Base-by-base conservation (phyloP, 1,140 invertebrate species). In the Drosophila lowei region DNA sequence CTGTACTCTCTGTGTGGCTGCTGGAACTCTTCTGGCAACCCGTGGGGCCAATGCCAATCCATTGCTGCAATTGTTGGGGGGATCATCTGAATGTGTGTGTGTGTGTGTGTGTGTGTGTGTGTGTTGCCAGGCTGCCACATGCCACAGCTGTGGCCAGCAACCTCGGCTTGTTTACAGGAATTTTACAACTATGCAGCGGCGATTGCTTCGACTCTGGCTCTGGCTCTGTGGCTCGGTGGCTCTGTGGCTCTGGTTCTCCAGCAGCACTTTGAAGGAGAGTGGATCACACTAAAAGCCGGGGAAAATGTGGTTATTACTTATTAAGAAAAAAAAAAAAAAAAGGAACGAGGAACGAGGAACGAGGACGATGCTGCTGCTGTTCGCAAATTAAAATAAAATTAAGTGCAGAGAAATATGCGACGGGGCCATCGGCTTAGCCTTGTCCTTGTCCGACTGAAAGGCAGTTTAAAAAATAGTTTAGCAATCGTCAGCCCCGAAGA, bases 61-160 rank as follows among this genome's bases (percentile, higher is more conserved):
- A 77, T 62, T 77, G 74, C 41, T 42, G 73, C 79, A 81, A 77
- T 81, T 77, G 73, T 77, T 75, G 70, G 65, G 62, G 66, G 77
- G 47, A 72, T 74, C 53, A 58, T 74, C 54, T 79, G 59, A 43
- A 57, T 79, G 41, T 41, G 44, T 66, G 54, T 59, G 43, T 72
- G 47, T 50, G 54, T 64, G 44, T 50, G 59, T 21, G 41, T 4
- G 52, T 59, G 13, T 75, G 46, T 72, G 57, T 49, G 67, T 79
- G 53, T 61, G 54, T 60, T 49, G 56, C 59, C 72, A 63, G 60
- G 71, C 75, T 78, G 75, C 70, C 63, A 57, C 63, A 72, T 66
- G 71, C 71, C 73, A 79, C 79, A 85, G 80, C 80, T 84, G 80
- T 72, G 71, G 75, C 73, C 65, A 65, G 75, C 73, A 77, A 65